These are phyloP conservation scores for Gonatopus flavifemur DNA, from an alignment of 1,140 invertebrate species.

Conservation along the genomic window DNA sequence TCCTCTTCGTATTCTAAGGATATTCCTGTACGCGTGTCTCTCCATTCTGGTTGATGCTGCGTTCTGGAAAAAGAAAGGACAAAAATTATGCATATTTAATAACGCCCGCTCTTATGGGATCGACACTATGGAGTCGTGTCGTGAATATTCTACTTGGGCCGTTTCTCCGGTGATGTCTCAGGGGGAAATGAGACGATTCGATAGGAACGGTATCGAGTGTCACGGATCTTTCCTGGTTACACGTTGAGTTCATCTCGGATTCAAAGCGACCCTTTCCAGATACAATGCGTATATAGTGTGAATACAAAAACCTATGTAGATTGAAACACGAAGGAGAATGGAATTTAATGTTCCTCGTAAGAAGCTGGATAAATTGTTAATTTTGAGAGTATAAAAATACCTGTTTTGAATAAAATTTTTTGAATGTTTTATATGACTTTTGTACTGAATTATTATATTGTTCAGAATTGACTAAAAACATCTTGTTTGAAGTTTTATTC, in stretches of 20 bases:
- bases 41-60: conserved; percentile 1
- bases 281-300: too few species aligned
- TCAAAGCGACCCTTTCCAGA: conserved; percentile 23
- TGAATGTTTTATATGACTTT: too few species aligned
- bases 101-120: conserved; percentile 13
- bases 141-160: conserved; percentile 22
- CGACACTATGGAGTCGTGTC: conserved; percentile 22
- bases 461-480: too few species aligned
- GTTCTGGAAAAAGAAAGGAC: conserved; percentile 16
- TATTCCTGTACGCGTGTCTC: not conserved
- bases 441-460: too few species aligned
- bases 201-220: conserved; percentile 29
- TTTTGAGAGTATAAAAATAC: too few species aligned
- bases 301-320: too few species aligned
- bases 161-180: conserved; percentile 5
- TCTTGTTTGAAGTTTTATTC: too few species aligned
- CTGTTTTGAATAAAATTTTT: too few species aligned
- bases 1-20: not conserved
- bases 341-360: too few species aligned
- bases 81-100: conserved; percentile 34
- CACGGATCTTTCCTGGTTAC: conserved; percentile 24
- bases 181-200: conserved; percentile 22
- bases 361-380: too few species aligned
- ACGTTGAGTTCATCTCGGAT: conserved; percentile 23
- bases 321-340: too few species aligned